Evolutionary conservation across 2,113 vertebrate genomes (phyloP).

Genomic region (Catharus fuscescens): DNA sequence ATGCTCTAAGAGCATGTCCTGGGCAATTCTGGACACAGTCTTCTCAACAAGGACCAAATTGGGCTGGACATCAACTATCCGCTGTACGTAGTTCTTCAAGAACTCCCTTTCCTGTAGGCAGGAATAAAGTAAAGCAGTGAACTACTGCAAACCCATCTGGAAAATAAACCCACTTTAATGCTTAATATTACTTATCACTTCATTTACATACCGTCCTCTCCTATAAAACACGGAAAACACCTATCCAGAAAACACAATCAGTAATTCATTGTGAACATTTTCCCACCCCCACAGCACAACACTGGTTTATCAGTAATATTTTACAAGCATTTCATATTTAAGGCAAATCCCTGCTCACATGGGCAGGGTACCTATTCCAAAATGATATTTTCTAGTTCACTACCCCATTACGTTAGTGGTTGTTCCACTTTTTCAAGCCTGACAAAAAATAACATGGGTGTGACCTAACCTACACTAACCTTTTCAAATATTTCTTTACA

Average conservation of each 20-base stretch:
- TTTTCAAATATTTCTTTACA: neutral
- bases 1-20: constrained; percentile 96
- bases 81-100: constrained; percentile 96
- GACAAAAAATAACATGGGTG: neutral
- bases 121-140: neutral
- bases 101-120: constrained; percentile 91
- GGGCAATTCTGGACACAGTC: constrained; percentile 96
- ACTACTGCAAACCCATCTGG: neutral
- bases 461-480: neutral
- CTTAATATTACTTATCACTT: neutral
- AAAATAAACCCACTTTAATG: neutral
- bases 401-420: neutral
- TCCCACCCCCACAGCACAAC: neutral
- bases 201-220: neutral
- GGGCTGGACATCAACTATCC: constrained; percentile 94
- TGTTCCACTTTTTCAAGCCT: neutral
- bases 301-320: neutral
- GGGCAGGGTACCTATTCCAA: neutral
- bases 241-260: neutral
- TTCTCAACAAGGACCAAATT: constrained; percentile 97
- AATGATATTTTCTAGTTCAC: neutral
- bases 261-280: neutral
- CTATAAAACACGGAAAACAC: neutral
- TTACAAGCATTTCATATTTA: neutral
- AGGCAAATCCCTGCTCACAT: neutral